Conservation (phyloP, 2,113 vertebrate genomes). For the Lethenteron camtschaticum region DNA sequence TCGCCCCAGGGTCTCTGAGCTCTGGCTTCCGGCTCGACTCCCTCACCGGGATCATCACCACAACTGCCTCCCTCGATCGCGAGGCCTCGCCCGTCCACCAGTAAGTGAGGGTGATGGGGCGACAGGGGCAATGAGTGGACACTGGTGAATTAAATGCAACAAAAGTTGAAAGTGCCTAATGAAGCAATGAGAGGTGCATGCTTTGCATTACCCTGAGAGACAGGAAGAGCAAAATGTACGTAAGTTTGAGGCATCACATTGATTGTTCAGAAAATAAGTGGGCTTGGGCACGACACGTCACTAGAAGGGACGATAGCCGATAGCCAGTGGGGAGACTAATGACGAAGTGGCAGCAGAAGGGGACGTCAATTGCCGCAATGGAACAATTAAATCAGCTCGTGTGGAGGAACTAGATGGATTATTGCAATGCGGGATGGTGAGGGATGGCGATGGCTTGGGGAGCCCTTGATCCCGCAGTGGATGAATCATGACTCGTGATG, state of each 20-base stretch:
- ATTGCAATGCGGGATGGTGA: too few species aligned
- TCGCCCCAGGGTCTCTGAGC: not conserved
- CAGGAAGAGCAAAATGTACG: not conserved
- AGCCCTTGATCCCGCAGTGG: not conserved
- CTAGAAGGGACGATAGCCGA: too few species aligned
- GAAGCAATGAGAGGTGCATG: not conserved
- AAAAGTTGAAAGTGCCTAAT: not conserved
- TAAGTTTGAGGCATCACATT: not conserved
- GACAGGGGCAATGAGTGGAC: not conserved
- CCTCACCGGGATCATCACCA: conserved; percentile 2
- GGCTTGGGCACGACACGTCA: too few species aligned
- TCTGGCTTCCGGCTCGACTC: not conserved
- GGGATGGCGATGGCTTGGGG: too few species aligned
- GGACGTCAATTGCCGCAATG: too few species aligned
- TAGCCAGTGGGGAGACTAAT: too few species aligned
- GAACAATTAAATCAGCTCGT: too few species aligned
- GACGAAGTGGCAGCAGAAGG: too few species aligned
- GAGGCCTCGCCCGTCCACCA: not conserved
- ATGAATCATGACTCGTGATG: not conserved
- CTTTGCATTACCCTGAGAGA: not conserved
- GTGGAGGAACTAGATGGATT: too few species aligned
- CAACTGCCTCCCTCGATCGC: not conserved
- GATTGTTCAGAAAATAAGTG: not conserved
- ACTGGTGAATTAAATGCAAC: not conserved
- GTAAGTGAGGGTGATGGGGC: not conserved